Conservation (phyloP, 2,113 vertebrate species). For the Hiodon alosoides region DNA sequence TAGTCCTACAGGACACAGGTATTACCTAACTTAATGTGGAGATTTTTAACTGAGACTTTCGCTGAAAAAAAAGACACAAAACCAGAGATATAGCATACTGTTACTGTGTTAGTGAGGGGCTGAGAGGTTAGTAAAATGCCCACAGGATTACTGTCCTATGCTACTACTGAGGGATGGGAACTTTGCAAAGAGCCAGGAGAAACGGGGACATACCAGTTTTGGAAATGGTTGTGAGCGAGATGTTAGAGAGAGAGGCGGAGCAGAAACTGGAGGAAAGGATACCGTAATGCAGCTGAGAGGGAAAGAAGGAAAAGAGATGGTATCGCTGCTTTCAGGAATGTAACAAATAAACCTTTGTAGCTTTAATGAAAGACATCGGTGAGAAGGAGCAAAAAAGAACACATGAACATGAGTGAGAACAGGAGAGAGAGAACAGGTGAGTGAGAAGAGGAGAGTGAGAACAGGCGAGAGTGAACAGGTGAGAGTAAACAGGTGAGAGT, state of each 20-base stretch:
- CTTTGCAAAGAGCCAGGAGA: slow-evolving; percentile 20
- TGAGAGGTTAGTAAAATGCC: neutral
- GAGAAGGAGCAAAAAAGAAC: neutral
- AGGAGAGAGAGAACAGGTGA: neutral
- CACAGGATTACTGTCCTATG: no score
- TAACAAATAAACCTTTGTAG: neutral
- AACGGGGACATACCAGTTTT: slow-evolving; percentile 75
- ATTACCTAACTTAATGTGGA: no score
- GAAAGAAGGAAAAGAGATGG: slow-evolving; percentile 17
- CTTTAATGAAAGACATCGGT: no score
- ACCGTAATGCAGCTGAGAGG: slow-evolving; percentile 74
- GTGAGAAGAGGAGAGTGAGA: no score
- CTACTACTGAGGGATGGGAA: no score
- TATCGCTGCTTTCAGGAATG: neutral
- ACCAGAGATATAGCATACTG: no score
- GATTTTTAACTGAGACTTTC: no score
- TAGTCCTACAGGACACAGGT: no score
- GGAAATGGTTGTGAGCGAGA: slow-evolving; percentile 81
- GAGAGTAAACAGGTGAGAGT: neutral
- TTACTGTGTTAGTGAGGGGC: no score
- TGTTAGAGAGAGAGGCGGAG: slow-evolving; percentile 75
- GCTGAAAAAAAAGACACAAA: no score
- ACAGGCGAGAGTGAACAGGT: no score
- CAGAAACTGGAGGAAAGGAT: slow-evolving; percentile 74
- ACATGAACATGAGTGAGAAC: neutral